Evolutionary conservation across 2,113 vertebrate genomes (phyloP).

Genomic region (Lasiurus cinereus): DNA sequence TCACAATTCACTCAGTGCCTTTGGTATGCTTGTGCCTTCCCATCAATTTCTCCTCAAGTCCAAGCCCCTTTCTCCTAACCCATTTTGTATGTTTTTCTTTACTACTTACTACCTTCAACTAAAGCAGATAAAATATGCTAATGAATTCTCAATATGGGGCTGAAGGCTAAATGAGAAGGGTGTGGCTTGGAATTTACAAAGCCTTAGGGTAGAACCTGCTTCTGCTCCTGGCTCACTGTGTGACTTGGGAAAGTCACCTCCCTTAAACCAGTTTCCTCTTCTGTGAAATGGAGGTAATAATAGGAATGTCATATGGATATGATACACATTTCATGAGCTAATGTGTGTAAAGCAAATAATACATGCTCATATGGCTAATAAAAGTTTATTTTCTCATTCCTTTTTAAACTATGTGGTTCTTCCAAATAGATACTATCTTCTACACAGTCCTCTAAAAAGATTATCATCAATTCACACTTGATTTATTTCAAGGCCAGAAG

Average conservation of each 20-base stretch:
- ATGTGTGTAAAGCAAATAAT: background rate
- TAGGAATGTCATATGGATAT: background rate
- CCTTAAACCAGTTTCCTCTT: background rate
- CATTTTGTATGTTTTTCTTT: background rate
- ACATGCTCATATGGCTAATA: background rate
- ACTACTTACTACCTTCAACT: background rate
- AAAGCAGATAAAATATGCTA: background rate
- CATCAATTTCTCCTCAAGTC: background rate
- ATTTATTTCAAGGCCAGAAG: background rate
- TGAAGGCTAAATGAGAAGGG: background rate
- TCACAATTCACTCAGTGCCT: background rate
- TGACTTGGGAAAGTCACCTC: background rate
- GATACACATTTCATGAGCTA: background rate
- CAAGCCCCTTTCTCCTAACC: background rate
- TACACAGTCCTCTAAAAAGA: background rate
- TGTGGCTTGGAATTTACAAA: background rate
- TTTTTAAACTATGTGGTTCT: background rate
- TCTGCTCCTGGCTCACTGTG: background rate
- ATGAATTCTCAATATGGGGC: background rate
- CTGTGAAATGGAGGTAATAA: background rate
- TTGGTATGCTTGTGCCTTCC: background rate
- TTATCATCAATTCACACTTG: background rate
- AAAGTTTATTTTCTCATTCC: background rate
- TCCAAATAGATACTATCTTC: background rate
- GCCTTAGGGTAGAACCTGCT: background rate